phyloP scores from a whole-genome alignment of 2,888 invertebrate genomes.

The Sclerodermus sp. region DNA sequence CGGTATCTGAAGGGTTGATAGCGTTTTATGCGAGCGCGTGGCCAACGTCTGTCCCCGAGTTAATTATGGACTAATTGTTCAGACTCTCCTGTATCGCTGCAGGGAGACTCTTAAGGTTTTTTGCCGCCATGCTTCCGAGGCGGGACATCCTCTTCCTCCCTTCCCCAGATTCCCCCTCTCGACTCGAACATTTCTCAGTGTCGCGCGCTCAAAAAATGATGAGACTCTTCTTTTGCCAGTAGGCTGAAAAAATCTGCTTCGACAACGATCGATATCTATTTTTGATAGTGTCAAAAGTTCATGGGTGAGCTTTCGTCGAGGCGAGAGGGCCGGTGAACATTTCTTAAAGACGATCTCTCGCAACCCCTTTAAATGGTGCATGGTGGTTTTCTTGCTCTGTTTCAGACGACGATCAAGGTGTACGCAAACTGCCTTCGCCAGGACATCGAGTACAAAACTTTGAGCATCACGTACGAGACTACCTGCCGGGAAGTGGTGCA shows the following conservation, averaged over 20 bases:
- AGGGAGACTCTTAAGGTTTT: constrained; percentile 12
- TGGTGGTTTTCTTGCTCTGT: constrained; percentile 21
- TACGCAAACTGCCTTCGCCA: constrained; percentile 86
- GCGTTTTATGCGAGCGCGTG: constrained; percentile 34
- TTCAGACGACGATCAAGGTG: constrained; percentile 89
- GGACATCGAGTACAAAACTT: constrained; percentile 94
- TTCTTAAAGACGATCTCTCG: no score
- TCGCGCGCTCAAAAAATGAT: no score
- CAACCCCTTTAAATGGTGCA: no score
- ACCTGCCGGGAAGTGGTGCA: constrained; percentile 85
- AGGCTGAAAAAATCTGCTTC: no score
- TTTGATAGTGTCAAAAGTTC: no score
- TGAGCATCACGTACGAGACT: constrained; percentile 86
- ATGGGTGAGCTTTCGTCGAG: no score
- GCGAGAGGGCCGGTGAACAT: no score
- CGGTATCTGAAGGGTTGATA: constrained; percentile 42
- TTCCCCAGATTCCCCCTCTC: background rate
- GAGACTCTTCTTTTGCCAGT: no score
- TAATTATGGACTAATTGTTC: constrained; percentile 52
- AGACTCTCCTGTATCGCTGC: constrained; percentile 18
- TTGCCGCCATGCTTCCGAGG: constrained; percentile 15
- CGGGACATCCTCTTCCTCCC: constrained; percentile 20
- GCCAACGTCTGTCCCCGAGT: constrained; percentile 32
- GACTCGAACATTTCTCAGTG: no score
- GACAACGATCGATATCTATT: no score